phyloP scores from a whole-genome alignment of 1,140 invertebrate species.

The Laupala kohalensis region DNA sequence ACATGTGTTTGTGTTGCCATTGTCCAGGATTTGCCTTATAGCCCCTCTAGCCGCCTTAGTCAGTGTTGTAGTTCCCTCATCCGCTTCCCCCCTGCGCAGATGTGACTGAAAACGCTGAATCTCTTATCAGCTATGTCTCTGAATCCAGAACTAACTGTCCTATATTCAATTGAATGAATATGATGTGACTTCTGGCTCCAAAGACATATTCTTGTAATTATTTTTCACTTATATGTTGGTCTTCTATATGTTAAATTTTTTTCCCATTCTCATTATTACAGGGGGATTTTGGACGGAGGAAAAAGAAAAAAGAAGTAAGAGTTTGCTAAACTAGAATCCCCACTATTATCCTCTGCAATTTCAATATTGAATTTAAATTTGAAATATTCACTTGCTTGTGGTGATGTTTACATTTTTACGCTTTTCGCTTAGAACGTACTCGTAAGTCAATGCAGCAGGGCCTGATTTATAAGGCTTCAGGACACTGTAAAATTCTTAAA shows the following conservation, averaged over 20 bases:
- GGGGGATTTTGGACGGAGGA: slow-evolving; percentile 82
- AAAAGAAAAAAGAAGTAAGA: slow-evolving; percentile 95
- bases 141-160: too few species aligned
- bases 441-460: background rate
- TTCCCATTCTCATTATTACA: slow-evolving; percentile 36
- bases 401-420: background rate
- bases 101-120: too few species aligned
- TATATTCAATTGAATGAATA: too few species aligned
- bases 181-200: background rate
- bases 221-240: slow-evolving; percentile 14
- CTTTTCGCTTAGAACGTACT: background rate
- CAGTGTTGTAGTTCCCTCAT: background rate
- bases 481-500: background rate
- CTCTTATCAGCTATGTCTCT: too few species aligned
- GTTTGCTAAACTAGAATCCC: slow-evolving; percentile 6
- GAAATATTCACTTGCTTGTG: background rate
- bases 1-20: too few species aligned
- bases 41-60: background rate
- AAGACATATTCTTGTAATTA: slow-evolving; percentile 14
- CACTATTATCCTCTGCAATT: slow-evolving; percentile 1
- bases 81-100: too few species aligned
- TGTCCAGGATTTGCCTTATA: too few species aligned
- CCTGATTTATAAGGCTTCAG: background rate
- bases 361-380: background rate
- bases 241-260: slow-evolving; percentile 15